Conservation (phyloP, 1,140 invertebrate species). For the Penaeus vannamei region DNA sequence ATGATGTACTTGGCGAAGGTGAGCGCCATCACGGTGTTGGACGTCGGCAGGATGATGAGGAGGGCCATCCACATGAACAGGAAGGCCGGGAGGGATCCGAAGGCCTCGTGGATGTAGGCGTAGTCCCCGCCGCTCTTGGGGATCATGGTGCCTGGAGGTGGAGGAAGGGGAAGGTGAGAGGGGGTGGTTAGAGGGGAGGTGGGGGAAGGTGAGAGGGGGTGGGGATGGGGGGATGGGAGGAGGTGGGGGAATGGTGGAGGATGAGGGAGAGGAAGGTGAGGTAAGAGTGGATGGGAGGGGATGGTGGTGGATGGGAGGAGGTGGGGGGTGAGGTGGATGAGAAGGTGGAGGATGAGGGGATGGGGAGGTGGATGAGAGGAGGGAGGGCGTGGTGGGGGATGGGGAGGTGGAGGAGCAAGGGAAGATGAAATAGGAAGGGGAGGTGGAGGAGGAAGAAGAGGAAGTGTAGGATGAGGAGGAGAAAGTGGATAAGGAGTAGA, state of each 20-base stretch:
- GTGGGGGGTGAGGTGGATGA: no score
- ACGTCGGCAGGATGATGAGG: slow-evolving; percentile 81
- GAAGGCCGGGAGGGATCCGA: slow-evolving; percentile 94
- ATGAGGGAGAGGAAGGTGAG: background rate
- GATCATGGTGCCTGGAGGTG: slow-evolving; percentile 73
- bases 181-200: slow-evolving; percentile 93
- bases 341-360: no score
- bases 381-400: no score
- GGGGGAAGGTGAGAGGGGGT: slow-evolving; percentile 75
- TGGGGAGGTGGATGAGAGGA: no score
- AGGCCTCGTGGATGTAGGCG: slow-evolving; percentile 91
- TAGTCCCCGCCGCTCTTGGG: slow-evolving; percentile 94
- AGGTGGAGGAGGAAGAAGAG: no score
- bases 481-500: no score
- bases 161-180: slow-evolving; percentile 82
- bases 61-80: slow-evolving; percentile 90
- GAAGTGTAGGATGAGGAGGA: no score
- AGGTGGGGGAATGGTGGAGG: no score
- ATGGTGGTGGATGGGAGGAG: no score
- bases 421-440: no score
- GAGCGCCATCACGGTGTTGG: slow-evolving; percentile 91
- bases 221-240: background rate
- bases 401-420: no score
- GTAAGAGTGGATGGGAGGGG: background rate
- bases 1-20: slow-evolving; percentile 93